phyloP scores from a whole-genome alignment of 2,888 invertebrate genomes.

The Ctena decussata region DNA sequence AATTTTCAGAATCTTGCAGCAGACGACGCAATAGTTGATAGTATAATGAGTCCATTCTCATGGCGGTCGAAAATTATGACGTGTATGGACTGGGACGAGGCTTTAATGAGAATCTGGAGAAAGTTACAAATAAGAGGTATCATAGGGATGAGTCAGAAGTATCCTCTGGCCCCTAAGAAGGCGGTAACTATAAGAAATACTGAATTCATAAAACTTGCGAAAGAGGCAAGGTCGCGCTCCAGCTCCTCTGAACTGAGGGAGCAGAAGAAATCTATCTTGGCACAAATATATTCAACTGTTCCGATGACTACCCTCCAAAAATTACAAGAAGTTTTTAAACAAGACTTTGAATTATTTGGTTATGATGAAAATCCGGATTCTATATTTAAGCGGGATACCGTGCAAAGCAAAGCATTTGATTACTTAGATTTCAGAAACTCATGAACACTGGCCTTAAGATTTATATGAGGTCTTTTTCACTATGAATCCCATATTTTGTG shows the following conservation, averaged over 20 bases:
- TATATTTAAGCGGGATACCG: slow-evolving; percentile 26
- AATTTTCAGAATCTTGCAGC: slow-evolving; percentile 8
- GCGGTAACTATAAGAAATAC: not conserved
- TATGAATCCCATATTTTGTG: no score
- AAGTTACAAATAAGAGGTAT: slow-evolving; percentile 56
- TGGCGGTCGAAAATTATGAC: slow-evolving; percentile 36
- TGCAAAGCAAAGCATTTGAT: not conserved
- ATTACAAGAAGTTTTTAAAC: slow-evolving; percentile 13
- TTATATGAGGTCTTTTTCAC: no score
- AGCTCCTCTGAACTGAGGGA: slow-evolving; percentile 14
- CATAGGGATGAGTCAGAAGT: slow-evolving; percentile 39
- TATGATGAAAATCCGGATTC: slow-evolving; percentile 32
- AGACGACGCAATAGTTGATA: slow-evolving; percentile 46
- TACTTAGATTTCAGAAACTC: not conserved
- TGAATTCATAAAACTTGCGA: slow-evolving; percentile 32
- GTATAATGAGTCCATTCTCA: slow-evolving; percentile 30
- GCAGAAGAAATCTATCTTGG: slow-evolving; percentile 30
- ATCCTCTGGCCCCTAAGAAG: slow-evolving; percentile 15
- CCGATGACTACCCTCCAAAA: slow-evolving; percentile 22
- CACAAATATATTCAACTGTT: slow-evolving; percentile 39
- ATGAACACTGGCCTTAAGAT: no score
- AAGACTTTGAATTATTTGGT: slow-evolving; percentile 51
- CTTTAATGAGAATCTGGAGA: slow-evolving; percentile 48
- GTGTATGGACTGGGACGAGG: slow-evolving; percentile 55
- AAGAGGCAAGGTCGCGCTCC: slow-evolving; percentile 23